Base-by-base conservation (phyloP, 2,888 invertebrate species). In the Mesorhabditis sp. region DNA sequence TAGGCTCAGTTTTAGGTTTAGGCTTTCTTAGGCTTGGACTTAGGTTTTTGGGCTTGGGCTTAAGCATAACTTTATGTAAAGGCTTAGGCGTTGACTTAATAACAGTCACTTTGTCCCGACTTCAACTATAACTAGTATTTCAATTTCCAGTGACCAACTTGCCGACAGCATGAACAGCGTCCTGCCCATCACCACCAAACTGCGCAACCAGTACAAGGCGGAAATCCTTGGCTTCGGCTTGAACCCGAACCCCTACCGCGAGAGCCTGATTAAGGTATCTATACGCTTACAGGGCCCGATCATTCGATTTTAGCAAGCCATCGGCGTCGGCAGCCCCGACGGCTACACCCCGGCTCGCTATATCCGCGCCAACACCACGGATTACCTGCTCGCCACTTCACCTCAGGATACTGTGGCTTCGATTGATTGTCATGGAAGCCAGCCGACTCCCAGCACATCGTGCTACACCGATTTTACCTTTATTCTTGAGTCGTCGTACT, bases 381-480 rank as follows among this genome's bases (percentile, higher is more conserved):
- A 50, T n/a, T 10, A 50, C n/a, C 58, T 50, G 58, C 58, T 50
- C n/a, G 7, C 58, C n/a, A 50, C 58, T 50, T n/a, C 7, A 2
- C 58, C 58, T 50, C n/a, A 13, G 10, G n/a, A 50, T n/a, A 10
- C 58, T 50, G 58, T 50, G 58, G n/a, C 58, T n/a, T 50, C 10
- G 58, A 50, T 50, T 13, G n/a, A 10, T 50, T 50, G 7, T 50
- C 58, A 10, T 13, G 58, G 58, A 10, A n/a, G 10, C n/a, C 58
- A 10, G 10, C 10, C 58, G 7, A 10, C 58, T 13, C 58, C 58
- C 2, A n/a, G n/a, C 58, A 50, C n/a, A n/a, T 13, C 58, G n/a
- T 50, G 58, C n/a, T 50, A 50, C 58, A 50, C 58, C 58, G 58
- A 50, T n/a, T 13, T 50, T n/a, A 50, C 58, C n/a, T 50, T 50